A percentile compares a stretch with the other conserved stretches of the same genome.
These are phyloP conservation scores for Xylota sylvarum DNA, from an alignment of 2,888 invertebrate genomes.

Conservation along the genomic window DNA sequence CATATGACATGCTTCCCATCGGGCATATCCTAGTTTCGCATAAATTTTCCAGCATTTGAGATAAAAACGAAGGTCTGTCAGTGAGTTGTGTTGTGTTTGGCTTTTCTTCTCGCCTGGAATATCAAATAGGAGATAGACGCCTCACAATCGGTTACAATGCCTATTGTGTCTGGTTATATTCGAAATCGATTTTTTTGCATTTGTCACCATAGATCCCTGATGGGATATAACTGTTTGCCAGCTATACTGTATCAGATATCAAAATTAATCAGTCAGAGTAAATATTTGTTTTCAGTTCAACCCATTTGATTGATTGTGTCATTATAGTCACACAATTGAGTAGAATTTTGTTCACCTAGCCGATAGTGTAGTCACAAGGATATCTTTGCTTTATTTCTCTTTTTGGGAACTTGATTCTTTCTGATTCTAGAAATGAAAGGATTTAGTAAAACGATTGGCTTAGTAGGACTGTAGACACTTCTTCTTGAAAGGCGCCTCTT, in stretches of 20 bases:
- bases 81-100: not conserved
- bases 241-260: slow-evolving; percentile 25
- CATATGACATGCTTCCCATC: slow-evolving; percentile 12
- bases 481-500: no score
- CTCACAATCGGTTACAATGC: not conserved
- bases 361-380: not conserved
- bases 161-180: slow-evolving; percentile 1
- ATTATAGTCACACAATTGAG: slow-evolving; percentile 12
- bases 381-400: not conserved
- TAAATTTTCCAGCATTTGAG: not conserved
- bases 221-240: not conserved
- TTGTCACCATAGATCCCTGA: slow-evolving; percentile 5
- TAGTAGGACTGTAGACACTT: no score
- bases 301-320: slow-evolving; percentile 44
- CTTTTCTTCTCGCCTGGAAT: not conserved
- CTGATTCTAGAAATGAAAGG: not conserved
- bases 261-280: slow-evolving; percentile 38
- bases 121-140: not conserved
- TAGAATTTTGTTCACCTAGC: slow-evolving; percentile 8
- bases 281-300: slow-evolving; percentile 27
- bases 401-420: not conserved
- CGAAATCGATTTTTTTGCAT: slow-evolving; percentile 23
- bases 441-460: no score
- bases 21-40: slow-evolving; percentile 6
- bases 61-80: not conserved